A percentile compares a stretch with the other conserved stretches of the same genome.
Evolutionary conservation across 2,888 invertebrate genomes (phyloP).

Genomic region (Eutolmus rufibarbis): DNA sequence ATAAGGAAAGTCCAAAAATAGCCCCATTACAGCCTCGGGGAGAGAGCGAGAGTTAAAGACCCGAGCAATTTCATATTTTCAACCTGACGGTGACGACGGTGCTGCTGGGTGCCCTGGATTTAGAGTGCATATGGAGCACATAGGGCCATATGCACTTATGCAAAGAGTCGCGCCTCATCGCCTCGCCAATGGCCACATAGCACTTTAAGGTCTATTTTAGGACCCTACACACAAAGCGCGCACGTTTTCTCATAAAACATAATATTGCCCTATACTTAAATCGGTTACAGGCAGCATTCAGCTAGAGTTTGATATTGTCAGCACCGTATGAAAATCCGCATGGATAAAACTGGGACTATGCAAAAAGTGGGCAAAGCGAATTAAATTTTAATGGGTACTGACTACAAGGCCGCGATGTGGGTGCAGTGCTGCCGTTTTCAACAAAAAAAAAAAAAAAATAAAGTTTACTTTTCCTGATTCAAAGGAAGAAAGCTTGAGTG

Average conservation of each 20-base stretch:
- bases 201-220: neutral
- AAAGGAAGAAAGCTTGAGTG: neutral
- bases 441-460: neutral
- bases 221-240: neutral
- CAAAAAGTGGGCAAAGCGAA: neutral
- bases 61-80: neutral
- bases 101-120: neutral
- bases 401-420: neutral
- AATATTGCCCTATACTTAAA: neutral
- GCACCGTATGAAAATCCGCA: neutral
- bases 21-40: neutral
- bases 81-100: neutral
- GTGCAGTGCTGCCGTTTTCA: neutral
- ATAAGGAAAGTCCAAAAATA: slow-evolving; percentile 10
- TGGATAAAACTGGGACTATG: neutral
- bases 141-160: neutral
- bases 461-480: neutral
- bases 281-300: neutral
- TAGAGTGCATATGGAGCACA: neutral
- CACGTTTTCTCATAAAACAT: neutral
- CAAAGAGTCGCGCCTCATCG: neutral
- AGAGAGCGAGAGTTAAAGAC: neutral
- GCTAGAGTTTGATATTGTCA: neutral
- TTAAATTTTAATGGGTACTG: neutral
- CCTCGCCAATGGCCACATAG: neutral